Base-by-base conservation (phyloP, 2,113 vertebrate species). In the Boulengeromyrus knoepffleri region DNA sequence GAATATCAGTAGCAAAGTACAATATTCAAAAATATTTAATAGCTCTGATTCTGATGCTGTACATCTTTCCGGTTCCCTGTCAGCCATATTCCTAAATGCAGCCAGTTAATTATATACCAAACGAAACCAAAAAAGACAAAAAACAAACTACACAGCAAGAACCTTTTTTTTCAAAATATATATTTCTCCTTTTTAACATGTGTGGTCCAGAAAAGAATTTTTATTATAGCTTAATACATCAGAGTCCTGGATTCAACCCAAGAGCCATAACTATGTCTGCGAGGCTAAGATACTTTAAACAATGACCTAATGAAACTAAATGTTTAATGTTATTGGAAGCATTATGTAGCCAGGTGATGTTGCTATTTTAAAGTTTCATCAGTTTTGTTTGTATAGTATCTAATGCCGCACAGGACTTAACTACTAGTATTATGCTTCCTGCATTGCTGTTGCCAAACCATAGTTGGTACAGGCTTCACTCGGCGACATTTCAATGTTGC, bases 161-260 rank as follows among this genome's bases (percentile, higher is more conserved):
- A 77, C 31, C 5, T 15, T 36, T 39, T 17, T 49, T 77, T 27
- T 4, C 24, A 36, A 77, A 15, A 77, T 17, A 77, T 77, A 39
- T 77, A 13, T 77, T 80, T 80, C 74, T 80, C 31, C 13, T 42
- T 80, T 80, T 42, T 36, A 80, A 80, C 36, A 80, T 80, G 36
- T 36, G 74, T 80, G 74, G 74, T 80, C 15, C 36, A 80, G 36
- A 80, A 80, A 80, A 42, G 74, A 80, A 39, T 80, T 80, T 80
- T 80, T 80, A 80, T 80, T 80, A 80, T 80, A 80, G 74, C 74
- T 80, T 42, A 80, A 80, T 80, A 80, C 36, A 80, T 80, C 31
- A 39, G 74, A 80, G 36, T 80, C 36, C 74, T 80, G 74, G 74
- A 39, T 80, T 80, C 74, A 27, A 80, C 74, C 74, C 74, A 80